phyloP scores from a whole-genome alignment of 2,797 vertebrate genomes.

The Sebastes cheni region DNA sequence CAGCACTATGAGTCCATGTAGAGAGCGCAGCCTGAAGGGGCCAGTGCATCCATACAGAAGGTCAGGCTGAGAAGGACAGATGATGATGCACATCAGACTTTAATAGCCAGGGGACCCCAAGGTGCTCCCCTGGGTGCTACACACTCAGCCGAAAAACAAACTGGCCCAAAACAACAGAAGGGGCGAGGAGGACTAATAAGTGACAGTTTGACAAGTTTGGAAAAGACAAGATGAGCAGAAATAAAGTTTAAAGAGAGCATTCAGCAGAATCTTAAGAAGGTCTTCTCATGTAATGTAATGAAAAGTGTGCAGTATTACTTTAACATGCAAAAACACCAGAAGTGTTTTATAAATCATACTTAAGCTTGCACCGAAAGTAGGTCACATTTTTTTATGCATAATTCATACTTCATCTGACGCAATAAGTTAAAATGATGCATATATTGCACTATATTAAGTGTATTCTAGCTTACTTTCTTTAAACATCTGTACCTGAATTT shows the following conservation, averaged over 20 bases:
- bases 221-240: not conserved
- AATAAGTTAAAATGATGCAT: not conserved
- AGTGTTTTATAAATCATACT: not conserved
- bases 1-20: slow-evolving; percentile 7
- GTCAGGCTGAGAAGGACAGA: slow-evolving; percentile 60
- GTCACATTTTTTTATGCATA: not conserved
- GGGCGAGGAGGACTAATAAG: not conserved
- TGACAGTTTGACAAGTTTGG: slow-evolving; percentile 29
- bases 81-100: slow-evolving; percentile 60
- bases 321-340: not conserved
- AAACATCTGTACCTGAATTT: slow-evolving; percentile 60
- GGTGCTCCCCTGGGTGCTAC: slow-evolving; percentile 45
- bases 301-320: not conserved
- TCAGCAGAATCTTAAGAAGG: not conserved
- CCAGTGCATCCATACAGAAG: slow-evolving; percentile 60
- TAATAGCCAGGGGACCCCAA: slow-evolving; percentile 46
- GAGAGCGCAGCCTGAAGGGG: slow-evolving; percentile 47
- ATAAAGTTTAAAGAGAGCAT: not conserved
- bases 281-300: not conserved
- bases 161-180: slow-evolving; percentile 25
- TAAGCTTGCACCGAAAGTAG: not conserved
- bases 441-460: not conserved
- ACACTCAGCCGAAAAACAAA: slow-evolving; percentile 42
- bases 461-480: too few relatives aligned
- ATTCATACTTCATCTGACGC: not conserved